Evolutionary conservation across 2,113 vertebrate genomes (phyloP), one percentile per base, ranked within the genome.

Genomic region (Riparia riparia): DNA sequence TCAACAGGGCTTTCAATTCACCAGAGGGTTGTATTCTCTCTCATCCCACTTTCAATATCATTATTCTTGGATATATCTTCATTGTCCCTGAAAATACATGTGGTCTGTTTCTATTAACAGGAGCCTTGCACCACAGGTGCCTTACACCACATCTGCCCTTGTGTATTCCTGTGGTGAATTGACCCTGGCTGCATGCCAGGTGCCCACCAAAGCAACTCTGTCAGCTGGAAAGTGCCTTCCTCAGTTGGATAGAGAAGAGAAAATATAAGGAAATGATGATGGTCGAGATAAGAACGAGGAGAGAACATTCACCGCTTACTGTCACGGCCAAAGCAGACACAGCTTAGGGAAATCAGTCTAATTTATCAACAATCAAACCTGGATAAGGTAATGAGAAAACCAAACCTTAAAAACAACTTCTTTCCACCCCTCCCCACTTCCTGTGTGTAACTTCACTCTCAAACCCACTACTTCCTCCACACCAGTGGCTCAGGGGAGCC

Each of bases 11-110:
- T 88, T 93, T 90, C 66, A 91, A 65, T 71, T 64, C 70, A 93
- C 66, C 57, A 61, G 26, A 1, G 31, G 65, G 53, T 84, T 95
- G 69, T 37, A n/a, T 79, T 94, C 28, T 82, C 64, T 84, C 61
- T 93, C 58, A 76, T 69, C n/a, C 53, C 42, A 47, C 53, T 90
- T 92, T 85, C 88, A 89, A 42, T 69, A 50, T 79, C 34, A 5
- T 76, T 34, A 69, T 95, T 93, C 81, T 54, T 76, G 34, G 82
- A 57, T 26, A 73, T 49, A 53, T 41, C 86, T 95, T 95, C 69
- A 82, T 84, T 83, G 51, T 17, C 72, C 70, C 66, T 83, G 91
- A 83, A 89, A 89, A 66, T 47, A 37, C 15, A 14, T 65, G 26
- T 51, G 56, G 14, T 89, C 72, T 89, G 31, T 64, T 84, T 84